A percentile compares a stretch with the other conserved stretches of the same genome.
phyloP scores from a whole-genome alignment of 1,140 invertebrate species.

The Brachionus asplanchnoidis region DNA sequence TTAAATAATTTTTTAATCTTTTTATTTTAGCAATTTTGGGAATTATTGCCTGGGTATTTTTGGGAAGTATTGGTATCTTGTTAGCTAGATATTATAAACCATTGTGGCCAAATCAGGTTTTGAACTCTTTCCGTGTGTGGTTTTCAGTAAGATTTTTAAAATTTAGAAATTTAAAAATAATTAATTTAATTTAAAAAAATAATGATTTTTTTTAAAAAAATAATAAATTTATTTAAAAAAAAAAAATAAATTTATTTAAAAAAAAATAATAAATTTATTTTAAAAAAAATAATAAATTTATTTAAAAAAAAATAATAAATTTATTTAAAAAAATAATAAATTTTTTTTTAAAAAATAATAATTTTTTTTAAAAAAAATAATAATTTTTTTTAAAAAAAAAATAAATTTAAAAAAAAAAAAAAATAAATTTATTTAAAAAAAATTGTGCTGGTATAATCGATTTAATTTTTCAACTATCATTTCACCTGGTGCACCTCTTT shows the following conservation, averaged over 20 bases:
- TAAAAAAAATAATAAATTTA: too few relatives aligned
- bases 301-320: too few relatives aligned
- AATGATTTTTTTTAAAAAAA: too few relatives aligned
- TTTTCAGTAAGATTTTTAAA: not conserved
- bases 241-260: too few relatives aligned
- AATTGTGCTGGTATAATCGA: conserved; percentile 10
- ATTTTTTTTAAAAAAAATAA: too few relatives aligned
- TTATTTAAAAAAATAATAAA: too few relatives aligned
- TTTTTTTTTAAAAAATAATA: too few relatives aligned
- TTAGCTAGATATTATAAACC: conserved; percentile 36
- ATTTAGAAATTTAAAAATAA: not conserved
- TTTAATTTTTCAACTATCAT: conserved; percentile 36
- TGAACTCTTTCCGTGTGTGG: conserved; percentile 4
- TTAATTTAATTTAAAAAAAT: too few relatives aligned
- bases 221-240: not conserved
- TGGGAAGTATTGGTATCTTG: conserved; percentile 23
- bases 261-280: too few relatives aligned
- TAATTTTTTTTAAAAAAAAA: too few relatives aligned
- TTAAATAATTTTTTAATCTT: not conserved
- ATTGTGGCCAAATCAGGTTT: conserved; percentile 16
- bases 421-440: too few relatives aligned
- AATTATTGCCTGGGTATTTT: conserved; percentile 42
- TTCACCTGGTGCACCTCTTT: conserved; percentile 37
- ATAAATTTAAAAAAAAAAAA: too few relatives aligned
- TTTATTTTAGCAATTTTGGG: conserved; percentile 27